Conservation (phyloP, 2,888 invertebrate species). For the Temnothorax rugatulus region DNA sequence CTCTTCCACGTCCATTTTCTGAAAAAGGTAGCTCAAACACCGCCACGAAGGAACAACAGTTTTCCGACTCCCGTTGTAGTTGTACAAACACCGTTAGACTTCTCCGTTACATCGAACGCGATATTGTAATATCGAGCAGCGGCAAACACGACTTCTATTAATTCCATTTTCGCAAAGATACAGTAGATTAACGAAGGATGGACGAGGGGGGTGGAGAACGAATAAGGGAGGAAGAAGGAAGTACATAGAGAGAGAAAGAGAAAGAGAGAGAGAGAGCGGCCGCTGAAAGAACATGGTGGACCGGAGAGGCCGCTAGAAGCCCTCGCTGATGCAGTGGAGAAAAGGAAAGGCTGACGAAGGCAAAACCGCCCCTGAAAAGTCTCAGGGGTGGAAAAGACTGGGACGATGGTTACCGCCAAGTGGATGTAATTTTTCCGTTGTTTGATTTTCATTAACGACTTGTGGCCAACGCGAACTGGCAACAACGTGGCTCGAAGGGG, state of each 20-base stretch:
- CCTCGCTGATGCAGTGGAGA: slow-evolving; percentile 78
- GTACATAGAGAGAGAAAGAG: not conserved
- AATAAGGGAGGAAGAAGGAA: not conserved
- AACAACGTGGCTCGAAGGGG: slow-evolving; percentile 62
- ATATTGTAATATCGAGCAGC: slow-evolving; percentile 55
- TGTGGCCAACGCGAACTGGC: slow-evolving; percentile 78
- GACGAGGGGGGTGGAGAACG: not conserved
- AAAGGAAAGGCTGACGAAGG: slow-evolving; percentile 83
- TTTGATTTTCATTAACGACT: slow-evolving; percentile 86
- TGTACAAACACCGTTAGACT: slow-evolving; percentile 55
- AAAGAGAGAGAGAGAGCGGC: slow-evolving; percentile 50
- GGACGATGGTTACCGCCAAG: slow-evolving; percentile 80
- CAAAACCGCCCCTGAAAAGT: slow-evolving; percentile 78
- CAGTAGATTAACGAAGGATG: slow-evolving; percentile 53
- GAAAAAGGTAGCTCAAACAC: slow-evolving; percentile 47
- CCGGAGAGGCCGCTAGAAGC: slow-evolving; percentile 59
- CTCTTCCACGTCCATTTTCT: slow-evolving; percentile 21
- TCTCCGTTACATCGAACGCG: slow-evolving; percentile 48
- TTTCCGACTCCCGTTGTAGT: slow-evolving; percentile 43
- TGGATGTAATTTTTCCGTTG: slow-evolving; percentile 85
- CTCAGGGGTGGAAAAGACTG: slow-evolving; percentile 80
- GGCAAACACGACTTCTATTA: slow-evolving; percentile 58
- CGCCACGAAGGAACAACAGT: slow-evolving; percentile 45
- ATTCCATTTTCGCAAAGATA: slow-evolving; percentile 58
- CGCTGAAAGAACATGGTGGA: slow-evolving; percentile 71